Conservation (phyloP, 1,140 invertebrate species). For the Drepana arcuata region DNA sequence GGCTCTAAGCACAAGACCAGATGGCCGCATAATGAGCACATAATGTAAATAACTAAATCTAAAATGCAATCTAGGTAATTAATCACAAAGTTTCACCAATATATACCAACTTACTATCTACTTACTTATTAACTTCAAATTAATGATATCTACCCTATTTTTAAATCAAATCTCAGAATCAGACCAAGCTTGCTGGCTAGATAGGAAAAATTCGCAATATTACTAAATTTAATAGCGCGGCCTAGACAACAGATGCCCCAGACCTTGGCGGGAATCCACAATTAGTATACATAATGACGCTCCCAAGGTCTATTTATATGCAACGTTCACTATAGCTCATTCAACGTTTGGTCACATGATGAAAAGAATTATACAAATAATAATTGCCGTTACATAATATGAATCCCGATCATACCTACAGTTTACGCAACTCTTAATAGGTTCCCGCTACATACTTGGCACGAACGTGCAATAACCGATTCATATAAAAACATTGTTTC, state of each 20-base stretch:
- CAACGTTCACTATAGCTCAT: constrained; percentile 13
- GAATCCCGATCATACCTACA: constrained; percentile 9
- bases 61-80: too few relatives aligned
- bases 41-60: too few relatives aligned
- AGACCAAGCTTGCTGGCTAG: too few relatives aligned
- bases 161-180: too few relatives aligned
- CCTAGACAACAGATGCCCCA: constrained; percentile 47
- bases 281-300: constrained; percentile 36
- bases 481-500: constrained; percentile 38
- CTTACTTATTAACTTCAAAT: too few relatives aligned
- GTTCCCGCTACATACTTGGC: constrained; percentile 26
- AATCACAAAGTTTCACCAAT: too few relatives aligned
- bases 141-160: too few relatives aligned
- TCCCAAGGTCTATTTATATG: constrained; percentile 30
- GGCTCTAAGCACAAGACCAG: too few relatives aligned
- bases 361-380: constrained; percentile 23
- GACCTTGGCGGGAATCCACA: constrained; percentile 64
- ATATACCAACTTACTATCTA: too few relatives aligned
- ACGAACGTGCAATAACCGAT: constrained; percentile 16
- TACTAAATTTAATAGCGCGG: too few relatives aligned
- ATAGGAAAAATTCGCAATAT: too few relatives aligned
- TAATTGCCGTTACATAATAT: constrained; percentile 34
- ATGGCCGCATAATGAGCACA: too few relatives aligned
- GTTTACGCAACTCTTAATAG: constrained; percentile 27
- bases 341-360: constrained; percentile 36